phyloP scores from a whole-genome alignment of 2,797 vertebrate species.

The Enteromius unitaeniatus region DNA sequence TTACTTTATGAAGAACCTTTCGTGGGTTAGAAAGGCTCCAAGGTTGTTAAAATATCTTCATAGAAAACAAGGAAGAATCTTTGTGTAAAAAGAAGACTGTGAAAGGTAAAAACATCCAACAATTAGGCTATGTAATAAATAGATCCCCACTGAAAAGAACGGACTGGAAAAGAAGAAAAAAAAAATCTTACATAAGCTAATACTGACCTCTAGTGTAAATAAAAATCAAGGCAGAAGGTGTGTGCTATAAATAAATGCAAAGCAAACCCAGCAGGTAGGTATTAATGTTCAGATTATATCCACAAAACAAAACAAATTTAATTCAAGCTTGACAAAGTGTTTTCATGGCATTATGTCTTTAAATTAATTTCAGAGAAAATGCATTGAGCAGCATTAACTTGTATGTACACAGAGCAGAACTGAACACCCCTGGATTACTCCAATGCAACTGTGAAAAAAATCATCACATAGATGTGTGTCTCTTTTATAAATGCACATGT shows the following conservation, averaged over 20 bases:
- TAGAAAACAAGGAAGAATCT: background rate
- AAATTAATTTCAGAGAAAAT: background rate
- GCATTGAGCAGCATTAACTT: background rate
- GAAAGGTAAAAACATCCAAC: background rate
- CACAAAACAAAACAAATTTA: background rate
- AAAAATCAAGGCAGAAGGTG: background rate
- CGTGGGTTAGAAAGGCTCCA: too few species aligned
- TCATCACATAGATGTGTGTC: background rate
- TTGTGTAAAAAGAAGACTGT: too few species aligned
- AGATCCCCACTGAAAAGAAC: background rate
- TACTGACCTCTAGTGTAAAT: constrained; percentile 25
- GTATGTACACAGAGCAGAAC: too few species aligned
- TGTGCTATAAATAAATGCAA: background rate
- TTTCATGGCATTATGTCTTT: background rate
- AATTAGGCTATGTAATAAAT: background rate
- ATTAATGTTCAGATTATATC: background rate
- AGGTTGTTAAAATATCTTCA: background rate
- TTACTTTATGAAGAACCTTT: too few species aligned
- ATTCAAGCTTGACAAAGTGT: background rate
- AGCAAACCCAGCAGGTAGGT: background rate
- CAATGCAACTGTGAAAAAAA: background rate
- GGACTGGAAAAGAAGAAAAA: background rate
- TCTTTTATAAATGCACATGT: background rate
- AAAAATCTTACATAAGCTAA: background rate
- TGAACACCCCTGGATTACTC: background rate